These are phyloP conservation scores for Sminthurides aquaticus DNA, from an alignment of 2,888 invertebrate species.

Conservation along the genomic window DNA sequence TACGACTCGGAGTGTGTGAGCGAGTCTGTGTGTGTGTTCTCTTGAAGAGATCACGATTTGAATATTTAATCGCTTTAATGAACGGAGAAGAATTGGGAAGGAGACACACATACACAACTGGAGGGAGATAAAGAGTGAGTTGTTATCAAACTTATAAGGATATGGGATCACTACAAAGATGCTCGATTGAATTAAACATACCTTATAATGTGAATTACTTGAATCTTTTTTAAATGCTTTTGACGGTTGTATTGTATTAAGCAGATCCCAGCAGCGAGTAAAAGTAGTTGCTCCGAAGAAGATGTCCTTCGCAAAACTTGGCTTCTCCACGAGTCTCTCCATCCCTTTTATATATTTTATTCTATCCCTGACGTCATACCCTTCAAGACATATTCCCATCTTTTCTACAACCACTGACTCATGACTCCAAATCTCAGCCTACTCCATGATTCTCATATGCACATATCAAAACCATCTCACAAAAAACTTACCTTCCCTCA, in stretches of 20 bases:
- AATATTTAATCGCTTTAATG: too few relatives aligned
- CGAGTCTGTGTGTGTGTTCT: too few relatives aligned
- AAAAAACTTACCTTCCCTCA: background rate
- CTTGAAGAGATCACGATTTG: too few relatives aligned
- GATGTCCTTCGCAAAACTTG: constrained; percentile 27
- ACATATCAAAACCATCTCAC: background rate
- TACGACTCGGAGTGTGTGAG: too few relatives aligned
- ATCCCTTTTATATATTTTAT: constrained; percentile 21
- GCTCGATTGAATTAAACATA: background rate
- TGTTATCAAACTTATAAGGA: too few relatives aligned
- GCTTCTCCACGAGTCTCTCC: constrained; percentile 7
- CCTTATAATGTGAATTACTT: background rate
- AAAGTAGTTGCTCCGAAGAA: constrained; percentile 20
- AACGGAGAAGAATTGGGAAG: too few relatives aligned
- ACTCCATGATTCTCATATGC: background rate
- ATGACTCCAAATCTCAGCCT: background rate
- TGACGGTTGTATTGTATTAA: too few relatives aligned
- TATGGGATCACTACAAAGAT: too few relatives aligned
- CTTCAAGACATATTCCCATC: background rate
- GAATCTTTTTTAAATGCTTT: too few relatives aligned
- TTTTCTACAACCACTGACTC: background rate
- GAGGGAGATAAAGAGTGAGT: too few relatives aligned
- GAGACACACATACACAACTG: too few relatives aligned
- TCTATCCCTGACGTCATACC: constrained; percentile 22
- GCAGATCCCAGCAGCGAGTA: too few relatives aligned